Percentiles rank a stretch among this genome's conserved stretches.
phyloP scores from a whole-genome alignment of 2,113 vertebrate species.

The Calypte anna region DNA sequence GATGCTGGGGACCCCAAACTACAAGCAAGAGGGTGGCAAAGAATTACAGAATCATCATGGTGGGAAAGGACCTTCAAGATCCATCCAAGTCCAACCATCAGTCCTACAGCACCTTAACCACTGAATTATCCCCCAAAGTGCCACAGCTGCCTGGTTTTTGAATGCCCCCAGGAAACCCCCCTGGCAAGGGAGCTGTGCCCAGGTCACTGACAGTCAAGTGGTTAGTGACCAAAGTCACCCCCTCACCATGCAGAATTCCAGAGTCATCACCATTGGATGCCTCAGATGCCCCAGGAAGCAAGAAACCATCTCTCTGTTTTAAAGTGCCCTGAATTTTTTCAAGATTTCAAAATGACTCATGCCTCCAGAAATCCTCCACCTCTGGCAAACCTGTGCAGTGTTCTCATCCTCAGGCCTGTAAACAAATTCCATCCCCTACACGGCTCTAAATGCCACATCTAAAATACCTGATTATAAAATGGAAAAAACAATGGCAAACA shows the following conservation, averaged over 20 bases:
- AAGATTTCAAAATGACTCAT: neutral
- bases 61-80: too few species aligned
- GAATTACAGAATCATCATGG: too few species aligned
- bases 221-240: neutral
- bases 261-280: neutral
- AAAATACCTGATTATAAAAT: neutral
- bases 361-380: neutral
- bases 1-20: too few species aligned
- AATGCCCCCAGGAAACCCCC: neutral
- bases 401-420: neutral
- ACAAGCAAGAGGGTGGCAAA: neutral
- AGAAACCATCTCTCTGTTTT: neutral
- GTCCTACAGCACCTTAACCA: too few species aligned
- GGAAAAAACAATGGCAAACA: neutral
- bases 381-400: accelerated
- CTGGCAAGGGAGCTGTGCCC: accelerated
- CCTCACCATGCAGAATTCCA: neutral
- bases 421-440: neutral
- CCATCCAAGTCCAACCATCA: too few species aligned
- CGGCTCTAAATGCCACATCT: neutral
- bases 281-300: neutral
- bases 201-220: neutral
- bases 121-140: too few species aligned
- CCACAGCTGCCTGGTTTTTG: too few species aligned
- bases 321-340: neutral